Base-by-base conservation (phyloP, 2,888 invertebrate species). In the Clanis bilineata region DNA sequence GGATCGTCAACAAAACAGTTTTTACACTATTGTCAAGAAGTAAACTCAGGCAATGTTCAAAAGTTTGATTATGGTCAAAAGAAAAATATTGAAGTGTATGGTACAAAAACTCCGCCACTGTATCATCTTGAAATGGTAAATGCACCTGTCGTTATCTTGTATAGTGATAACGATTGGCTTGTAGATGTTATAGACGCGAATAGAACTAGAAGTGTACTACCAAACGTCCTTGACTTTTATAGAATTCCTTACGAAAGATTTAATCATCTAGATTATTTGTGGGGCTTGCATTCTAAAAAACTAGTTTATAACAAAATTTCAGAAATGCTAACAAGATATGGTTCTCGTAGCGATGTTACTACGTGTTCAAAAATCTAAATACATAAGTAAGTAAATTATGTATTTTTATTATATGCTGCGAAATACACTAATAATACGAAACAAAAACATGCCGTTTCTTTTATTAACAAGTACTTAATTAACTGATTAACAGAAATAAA, bases 1-100 rank as follows among this genome's bases (percentile, higher is more conserved):
- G 93, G 93, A 2, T 76, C 85, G 0, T 87, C 92, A 0, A 77
- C 79, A 2, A 79, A 83, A 64, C 89, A 91, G 63, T 64, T 93
- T 7, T 25, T 62, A 10, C 70, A 72, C 56, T 72, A 66, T 56
- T 62, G 58, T 3, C 70, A 72, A 57, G 55, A 45, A 23, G 18
- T 63, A 7, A 32, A 56, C 18, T 61, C 60, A n/a, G 54, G 61
- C 7, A 59, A 51, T 6, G 68, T 69, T 57, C 25, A 64, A 18
- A 57, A 62, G 22, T 72, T 54, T 45, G 67, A 63, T 43, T 61
- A 60, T 25, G 59, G 61, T 0, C n/a, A 47, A 18, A 32, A 2
- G n/a, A 39, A 59, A 38, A 63, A 61, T 45, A 23, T 51, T 9
- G 43, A 57, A 36, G 15, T 61, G n/a, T 63, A 63, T 32, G 57